Evolutionary conservation across 2,113 vertebrate genomes (phyloP).

Genomic region (Colossoma macropomum): DNA sequence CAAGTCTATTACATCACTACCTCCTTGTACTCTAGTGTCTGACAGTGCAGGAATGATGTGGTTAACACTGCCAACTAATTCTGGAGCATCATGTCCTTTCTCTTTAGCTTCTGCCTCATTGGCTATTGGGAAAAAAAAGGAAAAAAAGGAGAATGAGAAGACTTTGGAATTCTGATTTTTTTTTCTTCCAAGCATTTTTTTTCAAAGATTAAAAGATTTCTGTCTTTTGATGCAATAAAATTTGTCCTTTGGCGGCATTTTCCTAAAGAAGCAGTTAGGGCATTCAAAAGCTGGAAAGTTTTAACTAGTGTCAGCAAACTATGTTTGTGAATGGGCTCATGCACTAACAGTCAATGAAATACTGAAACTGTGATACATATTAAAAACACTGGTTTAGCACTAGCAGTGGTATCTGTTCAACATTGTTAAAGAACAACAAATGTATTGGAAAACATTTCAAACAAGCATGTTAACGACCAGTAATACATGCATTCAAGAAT

Average conservation of each 20-base stretch:
- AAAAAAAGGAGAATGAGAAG: not conserved
- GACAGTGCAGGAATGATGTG: conserved; percentile 54
- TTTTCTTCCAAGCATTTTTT: not conserved
- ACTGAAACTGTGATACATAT: too few relatives aligned
- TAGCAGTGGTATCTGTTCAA: too few relatives aligned
- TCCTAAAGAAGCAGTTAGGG: not conserved
- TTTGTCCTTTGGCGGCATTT: not conserved
- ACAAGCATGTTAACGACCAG: too few relatives aligned
- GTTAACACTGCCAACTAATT: conserved; percentile 56
- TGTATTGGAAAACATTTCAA: too few relatives aligned
- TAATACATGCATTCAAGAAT: too few relatives aligned
- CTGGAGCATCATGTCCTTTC: conserved; percentile 60
- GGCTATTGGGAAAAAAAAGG: conserved; percentile 46
- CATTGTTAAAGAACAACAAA: too few relatives aligned
- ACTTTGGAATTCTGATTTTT: not conserved
- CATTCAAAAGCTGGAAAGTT: not conserved
- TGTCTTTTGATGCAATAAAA: not conserved
- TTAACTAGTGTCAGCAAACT: not conserved
- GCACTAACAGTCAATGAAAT: not conserved
- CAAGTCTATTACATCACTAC: not conserved
- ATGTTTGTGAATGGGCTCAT: not conserved
- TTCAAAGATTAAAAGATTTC: too few relatives aligned
- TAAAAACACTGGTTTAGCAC: too few relatives aligned
- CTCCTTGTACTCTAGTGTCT: conserved; percentile 52
- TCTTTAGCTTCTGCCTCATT: conserved; percentile 48